phyloP scores from a whole-genome alignment of 2,888 invertebrate genomes.

The Microctonus hyperodae region DNA sequence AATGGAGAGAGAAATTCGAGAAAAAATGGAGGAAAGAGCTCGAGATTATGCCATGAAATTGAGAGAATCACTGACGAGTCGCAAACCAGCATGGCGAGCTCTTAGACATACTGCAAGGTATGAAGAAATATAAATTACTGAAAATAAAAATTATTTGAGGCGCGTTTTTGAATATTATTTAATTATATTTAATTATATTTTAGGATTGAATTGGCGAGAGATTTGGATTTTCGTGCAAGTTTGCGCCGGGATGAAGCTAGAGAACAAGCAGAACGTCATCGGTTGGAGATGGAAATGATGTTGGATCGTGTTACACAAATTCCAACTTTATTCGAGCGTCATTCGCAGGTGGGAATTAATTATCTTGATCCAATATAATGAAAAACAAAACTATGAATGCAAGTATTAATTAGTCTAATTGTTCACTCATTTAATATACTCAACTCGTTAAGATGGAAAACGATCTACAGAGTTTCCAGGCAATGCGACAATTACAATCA shows the following conservation, averaged over 20 bases:
- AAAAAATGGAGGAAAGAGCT: constrained; percentile 69
- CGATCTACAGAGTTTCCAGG: constrained; percentile 46
- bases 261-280: constrained; percentile 72
- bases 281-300: constrained; percentile 77
- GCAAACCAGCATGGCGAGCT: constrained; percentile 76
- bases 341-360: constrained; percentile 67
- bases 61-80: constrained; percentile 69
- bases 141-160: too few species aligned
- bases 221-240: constrained; percentile 72
- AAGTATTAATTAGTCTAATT: not conserved
- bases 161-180: not conserved
- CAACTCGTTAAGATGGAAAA: constrained; percentile 40
- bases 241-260: constrained; percentile 74
- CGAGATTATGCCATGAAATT: constrained; percentile 68
- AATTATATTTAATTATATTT: not conserved
- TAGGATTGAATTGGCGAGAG: constrained; percentile 68
- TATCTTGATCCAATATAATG: not conserved
- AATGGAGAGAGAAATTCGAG: constrained; percentile 71
- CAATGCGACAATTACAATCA: constrained; percentile 37
- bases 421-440: constrained; percentile 6
- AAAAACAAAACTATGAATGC: not conserved
- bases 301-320: constrained; percentile 74
- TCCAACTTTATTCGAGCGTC: constrained; percentile 75
- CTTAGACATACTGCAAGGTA: constrained; percentile 64
- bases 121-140: too few species aligned